Evolutionary conservation across 2,888 invertebrate species (phyloP), one percentile per base, ranked within the genome.

Genomic region (Carabus problematicus): DNA sequence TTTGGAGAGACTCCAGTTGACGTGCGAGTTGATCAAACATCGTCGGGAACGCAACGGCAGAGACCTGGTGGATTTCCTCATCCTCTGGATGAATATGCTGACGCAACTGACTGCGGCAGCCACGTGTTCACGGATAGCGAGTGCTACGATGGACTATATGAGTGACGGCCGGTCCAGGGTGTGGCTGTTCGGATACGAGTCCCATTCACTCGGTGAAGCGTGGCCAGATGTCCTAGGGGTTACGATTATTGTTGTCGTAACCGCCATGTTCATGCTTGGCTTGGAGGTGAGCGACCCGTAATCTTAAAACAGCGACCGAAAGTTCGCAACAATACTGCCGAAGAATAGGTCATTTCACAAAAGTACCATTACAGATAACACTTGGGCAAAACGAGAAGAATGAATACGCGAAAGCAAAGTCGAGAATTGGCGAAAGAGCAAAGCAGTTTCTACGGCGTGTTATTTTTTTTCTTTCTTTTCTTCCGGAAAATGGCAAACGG

Each of bases 201-300:
- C 86, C 4, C 83, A 85, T 74, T 83, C 86, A 0, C 77, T 86
- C 64, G 87, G 87, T 0, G 88, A 88, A 74, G 87, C 88, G 0
- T 87, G 87, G 87, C 88, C 88, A 19, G 88, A 88, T 75, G 86
- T 88, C 3, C 75, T 88, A 3, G 88, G 88, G 4, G 86, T 88
- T 1, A 86, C 86, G 0, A 86, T 88, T 29, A 85, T 88, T 7
- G 83, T 87, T 76, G 85, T 87, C 0, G 85, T 87, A 2, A 86
- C 87, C 43, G 84, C 85, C 43, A 84, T 88, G 81, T 88, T 87
- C 74, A 88, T 88, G 87, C 84, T 88, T 74, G 88, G 88, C 42
- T 78, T 88, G 43, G 88, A 88, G 83, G 88, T 87, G 77, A 78
- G 72, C 11, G 29, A 29, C 29, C 29, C 29, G 29, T 12, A 45